A percentile compares a stretch with the other conserved stretches of the same genome.
Evolutionary conservation across 2,797 vertebrate genomes (phyloP).

Genomic region (Clarias laeviceps): DNA sequence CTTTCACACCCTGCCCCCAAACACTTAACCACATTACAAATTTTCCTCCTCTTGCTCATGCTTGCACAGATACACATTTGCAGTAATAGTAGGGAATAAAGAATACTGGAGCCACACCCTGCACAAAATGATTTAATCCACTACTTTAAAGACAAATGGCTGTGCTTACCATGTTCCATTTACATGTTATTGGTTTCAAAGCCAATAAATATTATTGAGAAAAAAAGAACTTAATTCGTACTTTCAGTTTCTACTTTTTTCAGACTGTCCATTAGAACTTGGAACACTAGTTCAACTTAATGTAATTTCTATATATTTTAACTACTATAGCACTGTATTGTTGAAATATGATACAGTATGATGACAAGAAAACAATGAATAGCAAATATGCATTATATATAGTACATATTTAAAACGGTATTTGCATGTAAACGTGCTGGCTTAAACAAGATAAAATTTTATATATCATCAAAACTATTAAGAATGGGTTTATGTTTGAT

Average conservation of each 20-base stretch:
- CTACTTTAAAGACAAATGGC: neutral
- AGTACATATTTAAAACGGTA: neutral
- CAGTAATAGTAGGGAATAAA: neutral
- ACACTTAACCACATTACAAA: conserved; percentile 62
- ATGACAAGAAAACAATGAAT: neutral
- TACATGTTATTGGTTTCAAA: neutral
- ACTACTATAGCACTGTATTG: neutral
- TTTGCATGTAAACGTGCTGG: neutral
- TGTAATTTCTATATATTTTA: neutral
- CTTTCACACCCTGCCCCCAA: conserved; percentile 54
- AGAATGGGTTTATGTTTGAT: neutral
- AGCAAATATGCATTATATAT: neutral
- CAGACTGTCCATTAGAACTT: neutral
- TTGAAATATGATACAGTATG: neutral
- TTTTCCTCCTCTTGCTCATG: conserved; percentile 26
- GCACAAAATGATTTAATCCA: neutral
- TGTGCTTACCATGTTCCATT: neutral
- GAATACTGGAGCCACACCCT: conserved; percentile 4
- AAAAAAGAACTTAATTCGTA: neutral
- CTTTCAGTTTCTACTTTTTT: neutral
- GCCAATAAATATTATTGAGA: neutral
- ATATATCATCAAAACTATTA: neutral
- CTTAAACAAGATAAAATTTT: neutral
- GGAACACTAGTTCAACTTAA: neutral
- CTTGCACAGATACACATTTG: conserved; percentile 2